A percentile compares a stretch with the other conserved stretches of the same genome.
Evolutionary conservation across 53 echinoderm and acorn worm species (phyloP).

Genomic region (Paracentrotus lividus): DNA sequence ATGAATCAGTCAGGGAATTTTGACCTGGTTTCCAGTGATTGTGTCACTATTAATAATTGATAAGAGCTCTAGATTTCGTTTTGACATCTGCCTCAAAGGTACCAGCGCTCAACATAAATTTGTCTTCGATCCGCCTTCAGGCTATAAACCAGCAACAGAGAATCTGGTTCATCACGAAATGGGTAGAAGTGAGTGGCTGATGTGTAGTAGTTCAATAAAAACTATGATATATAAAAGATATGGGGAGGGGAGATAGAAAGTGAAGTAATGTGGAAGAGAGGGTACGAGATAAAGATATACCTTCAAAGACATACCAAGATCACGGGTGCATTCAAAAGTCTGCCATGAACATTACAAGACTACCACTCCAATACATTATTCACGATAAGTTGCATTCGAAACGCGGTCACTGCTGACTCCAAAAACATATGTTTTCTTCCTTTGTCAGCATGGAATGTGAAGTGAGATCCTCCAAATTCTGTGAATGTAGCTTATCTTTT

Average conservation of each 20-base stretch:
- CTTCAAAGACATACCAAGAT: neutral
- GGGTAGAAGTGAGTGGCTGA: neutral
- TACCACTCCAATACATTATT: neutral
- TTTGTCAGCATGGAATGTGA: neutral
- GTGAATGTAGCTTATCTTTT: neutral
- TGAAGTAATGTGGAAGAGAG: neutral
- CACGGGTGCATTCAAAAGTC: neutral
- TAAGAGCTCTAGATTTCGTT: neutral
- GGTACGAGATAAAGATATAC: neutral
- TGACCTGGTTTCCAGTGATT: neutral
- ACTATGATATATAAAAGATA: neutral
- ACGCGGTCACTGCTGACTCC: neutral
- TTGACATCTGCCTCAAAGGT: neutral
- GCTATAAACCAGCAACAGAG: neutral
- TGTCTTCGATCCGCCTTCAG: neutral
- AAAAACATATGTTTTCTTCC: neutral
- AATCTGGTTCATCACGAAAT: neutral
- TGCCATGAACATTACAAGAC: neutral
- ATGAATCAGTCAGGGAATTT: neutral
- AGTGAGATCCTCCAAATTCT: neutral
- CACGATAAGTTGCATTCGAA: neutral
- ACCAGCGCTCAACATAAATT: neutral
- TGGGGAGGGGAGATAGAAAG: neutral
- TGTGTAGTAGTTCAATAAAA: neutral
- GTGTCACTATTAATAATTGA: neutral